Evolutionary conservation across 1,140 invertebrate species (phyloP).

Genomic region (Latrodectus geometricus): DNA sequence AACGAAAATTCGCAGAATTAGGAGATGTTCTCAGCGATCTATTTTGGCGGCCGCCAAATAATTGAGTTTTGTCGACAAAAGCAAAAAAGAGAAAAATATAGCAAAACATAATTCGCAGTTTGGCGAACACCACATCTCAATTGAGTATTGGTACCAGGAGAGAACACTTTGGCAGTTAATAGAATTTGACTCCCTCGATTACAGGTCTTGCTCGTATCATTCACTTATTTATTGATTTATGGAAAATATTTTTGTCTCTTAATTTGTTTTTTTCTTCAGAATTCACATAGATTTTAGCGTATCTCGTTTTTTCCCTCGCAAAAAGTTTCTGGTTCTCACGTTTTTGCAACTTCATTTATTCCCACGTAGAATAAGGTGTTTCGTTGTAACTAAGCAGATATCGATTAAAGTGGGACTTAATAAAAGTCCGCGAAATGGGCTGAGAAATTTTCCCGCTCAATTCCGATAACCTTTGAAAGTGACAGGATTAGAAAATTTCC

Average conservation of each 20-base stretch:
- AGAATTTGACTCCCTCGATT: slow-evolving; percentile 52
- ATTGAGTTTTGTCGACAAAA: background rate
- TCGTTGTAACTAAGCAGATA: background rate
- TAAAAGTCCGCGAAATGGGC: background rate
- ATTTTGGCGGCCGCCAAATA: slow-evolving; percentile 9
- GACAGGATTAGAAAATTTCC: no score
- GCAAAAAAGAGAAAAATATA: background rate
- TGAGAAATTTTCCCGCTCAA: no score
- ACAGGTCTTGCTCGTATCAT: background rate
- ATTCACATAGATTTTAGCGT: background rate
- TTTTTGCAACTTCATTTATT: background rate
- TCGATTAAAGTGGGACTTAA: background rate
- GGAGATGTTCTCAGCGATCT: background rate
- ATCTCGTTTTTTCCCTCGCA: background rate
- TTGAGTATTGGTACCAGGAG: background rate
- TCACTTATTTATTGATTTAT: slow-evolving; percentile 44
- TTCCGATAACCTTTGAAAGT: no score
- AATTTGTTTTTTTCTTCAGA: background rate
- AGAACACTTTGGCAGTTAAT: slow-evolving; percentile 25
- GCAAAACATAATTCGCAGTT: slow-evolving; percentile 4
- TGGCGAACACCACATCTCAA: background rate
- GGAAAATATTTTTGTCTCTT: slow-evolving; percentile 1
- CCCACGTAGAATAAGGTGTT: background rate
- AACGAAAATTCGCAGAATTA: background rate
- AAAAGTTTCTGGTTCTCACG: background rate